Base-by-base conservation (phyloP, 2,797 vertebrate genomes). In the Astyanax mexicanus region DNA sequence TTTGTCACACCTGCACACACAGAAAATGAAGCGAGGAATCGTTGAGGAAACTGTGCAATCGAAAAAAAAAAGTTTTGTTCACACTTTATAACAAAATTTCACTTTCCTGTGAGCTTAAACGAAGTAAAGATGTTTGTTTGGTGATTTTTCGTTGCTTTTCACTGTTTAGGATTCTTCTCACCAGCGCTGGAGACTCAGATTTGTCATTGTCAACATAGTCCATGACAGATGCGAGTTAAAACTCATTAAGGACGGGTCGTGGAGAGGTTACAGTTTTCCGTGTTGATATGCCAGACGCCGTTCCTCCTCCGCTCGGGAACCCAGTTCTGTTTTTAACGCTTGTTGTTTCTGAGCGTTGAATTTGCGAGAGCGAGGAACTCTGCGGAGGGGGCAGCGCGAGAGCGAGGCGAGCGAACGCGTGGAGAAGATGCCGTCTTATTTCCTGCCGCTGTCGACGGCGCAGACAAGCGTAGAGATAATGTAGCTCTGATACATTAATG, bases 401-500 rank as follows among this genome's bases (percentile, higher is more conserved):
- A n/a, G n/a, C n/a, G n/a, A n/a, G n/a, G n/a, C n/a, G n/a, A n/a
- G 73, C 72, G 66, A 77, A 69, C 17, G 68, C 44, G 58, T 75
- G 73, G 79, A 80, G 68, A 84, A 72, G 71, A 54, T 52, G 66
- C 29, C 27, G 64, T 77, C 75, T 83, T 82, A 86, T 86, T 81
- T 77, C 75, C 71, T 78, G 78, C 76, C 85, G 71, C 75, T 83
- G 86, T 77, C 83, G 72, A 52, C 79, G 82, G 82, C 84, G 86
- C 78, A 83, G 84, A 86, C 86, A 86, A 71, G 82, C 79, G 69
- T 86, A 78, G 84, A 89, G 85, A 90, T 90, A 89, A 91, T 85
- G 80, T 77, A 82, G 51, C n/a, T 81, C 83, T 89, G 90, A 89
- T 92, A 83, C 88, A 91, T 90, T 88, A 90, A 89, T 88, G 88